Conservation (phyloP, 2,797 vertebrate species). For the Hydrolagus colliei region DNA sequence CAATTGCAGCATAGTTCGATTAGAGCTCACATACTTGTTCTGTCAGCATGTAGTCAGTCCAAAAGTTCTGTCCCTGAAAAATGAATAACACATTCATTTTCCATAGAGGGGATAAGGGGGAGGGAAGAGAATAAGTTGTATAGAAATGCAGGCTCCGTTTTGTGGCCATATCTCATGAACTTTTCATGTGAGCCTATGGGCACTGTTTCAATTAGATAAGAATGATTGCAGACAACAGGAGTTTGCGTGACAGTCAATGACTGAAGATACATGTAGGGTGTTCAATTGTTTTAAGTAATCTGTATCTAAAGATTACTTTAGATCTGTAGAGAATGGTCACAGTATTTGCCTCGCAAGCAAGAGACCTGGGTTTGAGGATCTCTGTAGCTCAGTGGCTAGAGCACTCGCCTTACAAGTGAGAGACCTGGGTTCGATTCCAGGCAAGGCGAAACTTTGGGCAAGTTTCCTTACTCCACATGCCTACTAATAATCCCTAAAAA, state of each 20-base stretch:
- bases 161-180: not conserved
- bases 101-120: too few species aligned
- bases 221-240: not conserved
- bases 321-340: too few species aligned
- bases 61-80: not conserved
- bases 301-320: too few species aligned
- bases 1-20: not conserved
- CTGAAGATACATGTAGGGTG: not conserved
- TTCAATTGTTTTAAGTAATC: too few species aligned
- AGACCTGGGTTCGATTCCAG: too few species aligned
- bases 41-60: not conserved
- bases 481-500: too few species aligned
- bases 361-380: too few species aligned
- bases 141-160: not conserved
- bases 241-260: not conserved
- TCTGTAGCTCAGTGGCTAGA: too few species aligned
- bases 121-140: not conserved
- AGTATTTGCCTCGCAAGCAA: too few species aligned
- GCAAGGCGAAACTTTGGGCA: too few species aligned
- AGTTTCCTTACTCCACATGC: too few species aligned
- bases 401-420: too few species aligned
- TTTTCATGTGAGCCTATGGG: not conserved
- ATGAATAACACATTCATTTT: not conserved
- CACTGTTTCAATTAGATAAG: not conserved
- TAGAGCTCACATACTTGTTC: not conserved